Evolutionary conservation across 2,888 invertebrate species (phyloP), one percentile per base, ranked within the genome.

Genomic region (Axea sp.): DNA sequence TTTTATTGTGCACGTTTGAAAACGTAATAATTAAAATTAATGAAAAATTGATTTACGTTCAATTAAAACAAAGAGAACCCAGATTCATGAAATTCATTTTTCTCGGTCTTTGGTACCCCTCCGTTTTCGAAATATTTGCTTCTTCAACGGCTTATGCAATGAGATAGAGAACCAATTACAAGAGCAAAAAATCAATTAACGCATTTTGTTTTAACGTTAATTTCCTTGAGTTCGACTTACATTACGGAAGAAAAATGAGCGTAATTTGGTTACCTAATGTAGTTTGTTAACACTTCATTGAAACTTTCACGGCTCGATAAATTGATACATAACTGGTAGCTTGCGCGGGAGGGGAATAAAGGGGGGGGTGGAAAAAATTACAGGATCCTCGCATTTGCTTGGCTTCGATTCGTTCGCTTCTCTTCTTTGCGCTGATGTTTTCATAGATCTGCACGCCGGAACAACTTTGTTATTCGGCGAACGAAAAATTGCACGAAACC

Each of bases 201-300:
- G 24, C 14, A 8, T 62, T 49, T 24, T 49, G 28, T 62, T 49
- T 49, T 15, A 9, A 41, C 39, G 24, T 33, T 35, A 45, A 45
- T 45, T 26, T 33, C 11, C 26, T 7, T n/a, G 24, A 24, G 26
- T 3, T 8, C 5, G 24, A 33, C 22, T 31, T 33, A 22, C 3
- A 24, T 22, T 14, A n/a, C 5, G 15, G 7, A 30, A 35, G n/a
- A 33, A 35, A 35, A 35, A 37, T 12, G 28, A 1, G n/a, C 11
- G 15, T 7, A 37, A 47, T 12, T 45, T 60, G 26, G 60, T 47
- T 60, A 47, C 35, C 5, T 33, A 59, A 35, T 59, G 45, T 31
- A 49, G 22, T 51, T 41, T 15, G 30, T 62, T 49, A 51, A 31
- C 31, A 24, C 37, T 49, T 41, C 62, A 31, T 31, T 39, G 49